phyloP scores from a whole-genome alignment of 2,888 invertebrate species.

The Thymelicus acteon region DNA sequence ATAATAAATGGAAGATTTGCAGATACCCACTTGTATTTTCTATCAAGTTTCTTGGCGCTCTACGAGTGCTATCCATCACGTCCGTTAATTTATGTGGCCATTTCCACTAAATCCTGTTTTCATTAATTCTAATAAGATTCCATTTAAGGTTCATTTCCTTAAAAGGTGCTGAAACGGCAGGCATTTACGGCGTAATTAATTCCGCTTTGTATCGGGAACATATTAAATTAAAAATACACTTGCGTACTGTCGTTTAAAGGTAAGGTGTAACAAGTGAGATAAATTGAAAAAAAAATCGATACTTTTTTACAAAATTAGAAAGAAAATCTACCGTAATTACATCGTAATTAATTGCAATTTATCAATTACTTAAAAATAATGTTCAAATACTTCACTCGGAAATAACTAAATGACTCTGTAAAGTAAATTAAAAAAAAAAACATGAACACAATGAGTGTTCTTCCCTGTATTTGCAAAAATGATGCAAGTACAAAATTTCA shows the following conservation, averaged over 20 bases:
- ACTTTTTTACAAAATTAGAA: too few relatives aligned
- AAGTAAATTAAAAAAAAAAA: background rate
- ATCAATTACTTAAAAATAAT: too few relatives aligned
- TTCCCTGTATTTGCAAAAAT: constrained; percentile 6
- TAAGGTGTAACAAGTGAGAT: too few relatives aligned
- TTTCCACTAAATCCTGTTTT: constrained; percentile 52
- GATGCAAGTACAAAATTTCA: constrained; percentile 57
- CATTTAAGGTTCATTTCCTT: constrained; percentile 60
- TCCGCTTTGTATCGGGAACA: constrained; percentile 5
- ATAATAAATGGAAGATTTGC: constrained; percentile 22
- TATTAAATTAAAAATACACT: background rate
- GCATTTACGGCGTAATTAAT: constrained; percentile 39
- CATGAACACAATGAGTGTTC: constrained; percentile 6
- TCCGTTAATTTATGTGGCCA: constrained; percentile 59
- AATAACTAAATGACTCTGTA: background rate
- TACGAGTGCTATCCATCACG: constrained; percentile 57
- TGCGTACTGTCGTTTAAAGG: background rate
- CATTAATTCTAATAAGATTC: constrained; percentile 60
- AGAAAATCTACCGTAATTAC: too few relatives aligned
- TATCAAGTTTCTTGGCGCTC: constrained; percentile 43
- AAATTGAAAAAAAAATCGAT: too few relatives aligned
- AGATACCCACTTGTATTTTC: constrained; percentile 35
- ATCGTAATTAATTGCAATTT: too few relatives aligned
- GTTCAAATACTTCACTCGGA: background rate
- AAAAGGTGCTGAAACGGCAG: constrained; percentile 55